These are phyloP conservation scores for Brachyptera putata DNA, from an alignment of 2,888 invertebrate genomes.

Conservation along the genomic window DNA sequence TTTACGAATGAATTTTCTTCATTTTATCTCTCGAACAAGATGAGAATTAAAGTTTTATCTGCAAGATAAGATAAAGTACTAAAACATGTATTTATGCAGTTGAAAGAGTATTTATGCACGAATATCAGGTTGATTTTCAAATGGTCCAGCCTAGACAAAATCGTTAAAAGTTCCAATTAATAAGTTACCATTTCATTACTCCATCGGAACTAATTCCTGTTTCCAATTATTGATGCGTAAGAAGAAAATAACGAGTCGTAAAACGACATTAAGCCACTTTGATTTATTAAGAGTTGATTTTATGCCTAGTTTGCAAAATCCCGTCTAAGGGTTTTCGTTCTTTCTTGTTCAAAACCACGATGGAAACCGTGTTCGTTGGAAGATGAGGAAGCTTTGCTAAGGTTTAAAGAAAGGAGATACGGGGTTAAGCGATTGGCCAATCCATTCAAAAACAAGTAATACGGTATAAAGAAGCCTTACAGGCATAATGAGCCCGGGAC, in stretches of 20 bases:
- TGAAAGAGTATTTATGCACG: too few species aligned
- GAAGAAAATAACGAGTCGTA: slow-evolving; percentile 20
- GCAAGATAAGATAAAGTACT: too few species aligned
- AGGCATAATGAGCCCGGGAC: slow-evolving; percentile 18
- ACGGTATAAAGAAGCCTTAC: not conserved
- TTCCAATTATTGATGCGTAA: slow-evolving; percentile 16
- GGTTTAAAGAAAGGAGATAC: slow-evolving; percentile 20
- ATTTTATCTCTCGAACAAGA: too few species aligned
- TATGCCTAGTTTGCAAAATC: slow-evolving; percentile 17
- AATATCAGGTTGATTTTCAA: too few species aligned
- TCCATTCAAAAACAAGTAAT: slow-evolving; percentile 27
- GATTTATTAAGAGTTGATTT: slow-evolving; percentile 21
- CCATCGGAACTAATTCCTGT: slow-evolving; percentile 8
- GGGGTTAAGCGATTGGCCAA: slow-evolving; percentile 28
- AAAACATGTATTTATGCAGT: too few species aligned
- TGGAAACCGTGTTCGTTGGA: slow-evolving; percentile 13
- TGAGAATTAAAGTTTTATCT: too few species aligned
- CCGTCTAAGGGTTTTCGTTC: not conserved
- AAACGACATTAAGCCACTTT: slow-evolving; percentile 13
- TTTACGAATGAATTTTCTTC: too few species aligned
- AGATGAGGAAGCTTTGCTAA: slow-evolving; percentile 1
- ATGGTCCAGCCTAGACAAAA: too few species aligned
- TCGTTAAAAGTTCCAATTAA: not conserved
- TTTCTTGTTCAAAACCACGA: not conserved
- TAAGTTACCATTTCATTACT: slow-evolving; percentile 3